Evolutionary conservation across 2,888 invertebrate species (phyloP).

Genomic region (Podabrus alpinus): DNA sequence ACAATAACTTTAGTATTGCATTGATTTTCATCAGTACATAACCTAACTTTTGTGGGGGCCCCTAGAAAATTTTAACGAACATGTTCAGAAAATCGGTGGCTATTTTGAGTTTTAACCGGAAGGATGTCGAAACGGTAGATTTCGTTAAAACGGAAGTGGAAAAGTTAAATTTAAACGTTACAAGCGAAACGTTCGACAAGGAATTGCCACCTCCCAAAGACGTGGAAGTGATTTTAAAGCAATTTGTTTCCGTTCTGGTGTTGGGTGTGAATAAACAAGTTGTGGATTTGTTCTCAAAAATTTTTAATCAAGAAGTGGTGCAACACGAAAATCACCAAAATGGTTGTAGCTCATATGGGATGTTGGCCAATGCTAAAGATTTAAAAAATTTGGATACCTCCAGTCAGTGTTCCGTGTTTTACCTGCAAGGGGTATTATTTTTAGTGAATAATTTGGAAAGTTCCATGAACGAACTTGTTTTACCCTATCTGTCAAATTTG

Average conservation of each 20-base stretch:
- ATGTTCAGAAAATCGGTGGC: neutral
- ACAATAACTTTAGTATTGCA: neutral
- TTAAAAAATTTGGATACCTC: slow-evolving; percentile 5
- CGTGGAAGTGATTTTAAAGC: neutral
- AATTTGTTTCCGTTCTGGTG: neutral
- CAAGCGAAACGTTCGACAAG: neutral
- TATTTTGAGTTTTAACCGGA: neutral
- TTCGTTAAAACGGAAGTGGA: neutral
- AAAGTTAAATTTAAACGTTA: neutral
- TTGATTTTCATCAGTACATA: neutral
- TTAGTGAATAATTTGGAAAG: slow-evolving; percentile 6
- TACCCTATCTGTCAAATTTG: slow-evolving; percentile 6
- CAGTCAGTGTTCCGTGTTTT: slow-evolving; percentile 16
- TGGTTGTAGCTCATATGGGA: neutral
- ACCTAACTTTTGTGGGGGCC: neutral
- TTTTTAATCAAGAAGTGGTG: neutral
- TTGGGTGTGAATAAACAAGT: neutral
- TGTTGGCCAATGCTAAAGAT: neutral
- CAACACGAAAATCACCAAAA: neutral
- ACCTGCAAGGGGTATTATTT: slow-evolving; percentile 26
- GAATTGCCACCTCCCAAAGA: neutral
- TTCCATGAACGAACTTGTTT: neutral
- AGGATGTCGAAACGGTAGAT: neutral
- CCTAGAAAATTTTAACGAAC: neutral
- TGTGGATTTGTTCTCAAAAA: neutral